These are phyloP conservation scores for crab-eating macaque (Macaca fascicularis) DNA, from an alignment of 2,113 vertebrate genomes.

Conservation along the genomic window T2T-MFA8v1.1 NC_088387.1:4165501-4166000, in stretches of 20 bases:
- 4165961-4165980: conserved; percentile 29
- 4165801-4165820: accelerated
- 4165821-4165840: neutral
- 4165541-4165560: neutral
- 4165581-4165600: too few species aligned
- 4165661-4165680: neutral
- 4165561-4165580: neutral
- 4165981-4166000: conserved; percentile 25
- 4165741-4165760: neutral
- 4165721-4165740: neutral
- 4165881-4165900: conserved; percentile 17
- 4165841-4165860: neutral
- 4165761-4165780: neutral
- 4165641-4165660: neutral
- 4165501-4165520: neutral
- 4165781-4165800: neutral
- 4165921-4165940: conserved; percentile 30
- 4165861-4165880: neutral
- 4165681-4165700: neutral
- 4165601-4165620: neutral
- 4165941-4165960: conserved; percentile 50
- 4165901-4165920: conserved; percentile 31
- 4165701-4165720: neutral
- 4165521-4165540: neutral
- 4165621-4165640: neutral